Conservation (phyloP, 2,888 invertebrate species). For the Heliconius hortense region DNA sequence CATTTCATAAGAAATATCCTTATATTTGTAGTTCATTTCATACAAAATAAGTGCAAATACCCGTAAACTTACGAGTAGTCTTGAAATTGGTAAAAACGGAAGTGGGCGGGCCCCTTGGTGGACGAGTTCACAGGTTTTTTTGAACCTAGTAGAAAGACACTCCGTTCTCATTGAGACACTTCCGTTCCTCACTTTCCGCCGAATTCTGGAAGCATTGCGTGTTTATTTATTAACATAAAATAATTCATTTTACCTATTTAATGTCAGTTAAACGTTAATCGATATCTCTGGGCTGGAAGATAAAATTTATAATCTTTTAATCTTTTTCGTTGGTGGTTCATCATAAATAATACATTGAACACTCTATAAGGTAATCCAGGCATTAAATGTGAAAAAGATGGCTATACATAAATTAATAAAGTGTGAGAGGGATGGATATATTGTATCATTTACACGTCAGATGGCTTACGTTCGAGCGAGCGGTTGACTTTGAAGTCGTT, state of each 20-base stretch:
- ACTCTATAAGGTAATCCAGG: conserved; percentile 19
- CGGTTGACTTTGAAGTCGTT: conserved; percentile 56
- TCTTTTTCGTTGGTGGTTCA: background rate
- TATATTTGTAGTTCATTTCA: too few species aligned
- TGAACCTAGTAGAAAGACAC: too few species aligned
- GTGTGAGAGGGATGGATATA: conserved; percentile 44
- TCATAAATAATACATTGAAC: conserved; percentile 16
- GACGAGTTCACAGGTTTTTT: too few species aligned
- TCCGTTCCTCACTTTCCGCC: too few species aligned
- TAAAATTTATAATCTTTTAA: conserved; percentile 7
- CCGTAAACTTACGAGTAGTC: too few species aligned
- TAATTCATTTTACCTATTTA: background rate
- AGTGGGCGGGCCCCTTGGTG: too few species aligned
- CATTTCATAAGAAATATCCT: too few species aligned
- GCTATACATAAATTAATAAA: conserved; percentile 29
- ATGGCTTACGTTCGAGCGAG: conserved; percentile 58
- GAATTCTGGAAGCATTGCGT: too few species aligned
- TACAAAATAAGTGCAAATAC: too few species aligned
- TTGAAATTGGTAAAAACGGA: too few species aligned
- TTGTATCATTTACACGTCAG: conserved; percentile 71
- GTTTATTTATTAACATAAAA: background rate
- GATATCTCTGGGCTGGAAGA: background rate
- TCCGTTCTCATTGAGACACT: too few species aligned
- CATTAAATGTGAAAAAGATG: conserved; percentile 42
- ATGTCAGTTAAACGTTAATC: background rate